Base-by-base conservation (phyloP, 2,797 vertebrate genomes). In the Todus mexicanus region DNA sequence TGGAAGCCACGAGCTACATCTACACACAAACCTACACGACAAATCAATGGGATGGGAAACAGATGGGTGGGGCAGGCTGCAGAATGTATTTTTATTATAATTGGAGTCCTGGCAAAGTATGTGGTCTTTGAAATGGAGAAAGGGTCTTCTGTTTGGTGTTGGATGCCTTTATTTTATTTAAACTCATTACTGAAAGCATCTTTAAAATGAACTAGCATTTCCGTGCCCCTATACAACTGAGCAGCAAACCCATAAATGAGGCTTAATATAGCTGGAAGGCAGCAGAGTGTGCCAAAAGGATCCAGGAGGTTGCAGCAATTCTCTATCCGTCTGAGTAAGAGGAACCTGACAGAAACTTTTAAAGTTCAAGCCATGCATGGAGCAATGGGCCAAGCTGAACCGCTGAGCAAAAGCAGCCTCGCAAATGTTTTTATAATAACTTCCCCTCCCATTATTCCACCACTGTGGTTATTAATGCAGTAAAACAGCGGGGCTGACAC, bases 281-380 rank as follows among this genome's bases (percentile, higher is more conserved):
- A 76, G 90, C 84, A 66, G 89, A 47, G 69, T 25, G 51, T 9
- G 1, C 63, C 5, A 3, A 94, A 94, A 59, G 19, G 69, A 78
- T 92, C 94, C 94, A 91, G 86, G 93, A 84, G 81, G 59, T 95
- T 89, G 73, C 80, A 86, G 84, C 7, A 37, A 73, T 82, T 88
- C 88, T 85, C 72, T 12, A 7, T 74, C 84, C 18, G 1, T 33
- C 53, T 79, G 63, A 96, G 96, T 77, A 93, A 95, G 83, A 87
- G 89, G 70, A 92, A 96, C 92, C 83, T 90, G 96, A 97, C 76
- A 96, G 96, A 96, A 94, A 94, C 66, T 87, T 96, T 96, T 96
- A 87, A 93, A 95, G 95, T 66, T 95, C 83, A 82, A 96, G 92
- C 90, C 96, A 90, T 2, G 22, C 93, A 66, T 22, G 68, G 92